phyloP scores from a whole-genome alignment of 2,797 vertebrate genomes.

The Cynopterus sphinx region DNA sequence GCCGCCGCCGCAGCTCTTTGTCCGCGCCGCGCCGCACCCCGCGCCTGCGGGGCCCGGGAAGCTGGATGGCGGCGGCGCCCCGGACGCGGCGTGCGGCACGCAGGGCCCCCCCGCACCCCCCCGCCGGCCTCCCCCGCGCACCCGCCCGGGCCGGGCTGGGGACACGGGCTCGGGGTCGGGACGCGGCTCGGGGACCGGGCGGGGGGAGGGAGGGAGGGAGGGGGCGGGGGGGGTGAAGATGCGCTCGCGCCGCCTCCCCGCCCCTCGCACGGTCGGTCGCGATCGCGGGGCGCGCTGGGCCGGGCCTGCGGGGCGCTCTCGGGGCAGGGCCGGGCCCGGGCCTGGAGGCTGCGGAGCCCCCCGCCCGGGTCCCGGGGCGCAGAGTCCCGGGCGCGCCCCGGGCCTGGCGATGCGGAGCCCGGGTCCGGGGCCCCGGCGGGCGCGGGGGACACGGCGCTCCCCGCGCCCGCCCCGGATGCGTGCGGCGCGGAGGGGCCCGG shows the following conservation, averaged over 20 bases:
- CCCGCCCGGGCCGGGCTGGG: not conserved
- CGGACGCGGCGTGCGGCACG: not conserved
- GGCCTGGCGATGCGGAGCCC: not conserved
- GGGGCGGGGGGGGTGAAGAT: not conserved
- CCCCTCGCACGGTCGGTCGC: not conserved
- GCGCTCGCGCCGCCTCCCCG: not conserved
- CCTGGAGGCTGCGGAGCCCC: not conserved
- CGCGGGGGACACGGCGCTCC: too few relatives aligned
- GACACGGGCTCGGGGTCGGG: not conserved
- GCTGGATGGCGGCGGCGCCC: too few relatives aligned
- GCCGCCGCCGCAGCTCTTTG: not conserved
- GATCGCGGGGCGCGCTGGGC: not conserved
- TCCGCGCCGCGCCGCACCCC: not conserved
- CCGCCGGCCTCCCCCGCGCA: not conserved
- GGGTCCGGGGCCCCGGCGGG: too few relatives aligned
- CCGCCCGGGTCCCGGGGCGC: too few relatives aligned
- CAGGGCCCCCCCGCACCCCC: not conserved
- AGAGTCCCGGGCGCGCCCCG: too few relatives aligned
- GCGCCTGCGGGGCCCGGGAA: too few relatives aligned
- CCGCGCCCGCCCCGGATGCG: too few relatives aligned
- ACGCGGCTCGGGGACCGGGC: not conserved
- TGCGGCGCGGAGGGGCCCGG: too few relatives aligned
- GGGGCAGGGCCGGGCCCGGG: not conserved
- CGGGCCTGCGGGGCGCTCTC: not conserved
- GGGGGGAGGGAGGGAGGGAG: not conserved